phyloP scores from a whole-genome alignment of 1,140 invertebrate genomes.

The Ylistrum balloti region DNA sequence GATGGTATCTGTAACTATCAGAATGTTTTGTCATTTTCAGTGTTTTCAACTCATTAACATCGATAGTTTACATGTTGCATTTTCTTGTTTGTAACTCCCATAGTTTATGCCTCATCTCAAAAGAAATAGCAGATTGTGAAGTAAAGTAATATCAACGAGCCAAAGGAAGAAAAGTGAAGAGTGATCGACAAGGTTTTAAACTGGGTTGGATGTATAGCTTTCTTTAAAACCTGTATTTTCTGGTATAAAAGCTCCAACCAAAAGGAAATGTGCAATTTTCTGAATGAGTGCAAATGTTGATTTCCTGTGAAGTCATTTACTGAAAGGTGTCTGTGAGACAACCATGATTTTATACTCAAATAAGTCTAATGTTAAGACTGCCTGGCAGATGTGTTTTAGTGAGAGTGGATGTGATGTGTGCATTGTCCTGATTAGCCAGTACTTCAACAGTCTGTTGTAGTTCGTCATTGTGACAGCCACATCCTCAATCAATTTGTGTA shows the following conservation, averaged over 20 bases:
- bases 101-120: not conserved
- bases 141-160: too few species aligned
- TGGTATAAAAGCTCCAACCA: not conserved
- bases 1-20: not conserved
- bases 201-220: too few species aligned
- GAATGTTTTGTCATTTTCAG: constrained; percentile 16
- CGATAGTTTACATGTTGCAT: not conserved
- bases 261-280: not conserved
- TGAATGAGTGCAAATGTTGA: not conserved
- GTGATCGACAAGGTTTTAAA: too few species aligned
- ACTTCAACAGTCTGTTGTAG: not conserved
- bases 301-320: not conserved
- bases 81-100: not conserved
- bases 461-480: not conserved
- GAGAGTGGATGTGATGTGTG: not conserved
- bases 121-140: not conserved
- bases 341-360: constrained; percentile 8
- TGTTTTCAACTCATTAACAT: not conserved
- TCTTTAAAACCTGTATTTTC: not conserved
- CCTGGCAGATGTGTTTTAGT: constrained; percentile 17
- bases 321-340: not conserved
- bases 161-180: too few species aligned
- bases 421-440: not conserved
- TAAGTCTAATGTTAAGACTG: not conserved
- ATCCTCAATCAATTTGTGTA: not conserved